Conservation (phyloP, 2,113 vertebrate species). For the Opisthocomus hoazin region DNA sequence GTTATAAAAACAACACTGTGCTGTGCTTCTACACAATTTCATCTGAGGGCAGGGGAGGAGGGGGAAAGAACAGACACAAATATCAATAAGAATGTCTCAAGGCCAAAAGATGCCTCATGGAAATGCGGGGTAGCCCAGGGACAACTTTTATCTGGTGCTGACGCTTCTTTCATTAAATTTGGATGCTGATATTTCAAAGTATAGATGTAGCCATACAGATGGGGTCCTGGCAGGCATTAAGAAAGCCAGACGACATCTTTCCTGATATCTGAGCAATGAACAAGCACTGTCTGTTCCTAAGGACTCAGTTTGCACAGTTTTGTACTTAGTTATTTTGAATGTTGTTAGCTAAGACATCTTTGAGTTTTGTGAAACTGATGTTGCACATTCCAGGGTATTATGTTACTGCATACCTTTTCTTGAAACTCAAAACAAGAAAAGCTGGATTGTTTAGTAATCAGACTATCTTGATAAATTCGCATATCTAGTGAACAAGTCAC, state of each 20-base stretch:
- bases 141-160: accelerated
- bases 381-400: neutral
- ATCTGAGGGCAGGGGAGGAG: accelerated
- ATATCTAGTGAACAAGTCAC: neutral
- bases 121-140: neutral
- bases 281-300: neutral
- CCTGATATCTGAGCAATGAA: neutral
- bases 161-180: neutral
- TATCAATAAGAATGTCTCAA: neutral
- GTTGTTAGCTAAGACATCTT: neutral
- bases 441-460: neutral
- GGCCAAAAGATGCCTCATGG: neutral
- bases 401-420: neutral
- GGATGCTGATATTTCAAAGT: neutral
- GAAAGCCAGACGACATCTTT: neutral
- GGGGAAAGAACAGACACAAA: neutral
- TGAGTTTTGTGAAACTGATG: neutral
- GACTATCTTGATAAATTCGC: neutral
- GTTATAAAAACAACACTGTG: neutral
- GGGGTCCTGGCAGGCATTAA: neutral
- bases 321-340: neutral
- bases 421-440: neutral
- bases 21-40: neutral
- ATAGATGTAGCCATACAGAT: neutral
- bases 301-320: neutral